These are phyloP conservation scores for Hystrix brachyura DNA, from an alignment of 2,113 vertebrate species.

Conservation along the genomic window DNA sequence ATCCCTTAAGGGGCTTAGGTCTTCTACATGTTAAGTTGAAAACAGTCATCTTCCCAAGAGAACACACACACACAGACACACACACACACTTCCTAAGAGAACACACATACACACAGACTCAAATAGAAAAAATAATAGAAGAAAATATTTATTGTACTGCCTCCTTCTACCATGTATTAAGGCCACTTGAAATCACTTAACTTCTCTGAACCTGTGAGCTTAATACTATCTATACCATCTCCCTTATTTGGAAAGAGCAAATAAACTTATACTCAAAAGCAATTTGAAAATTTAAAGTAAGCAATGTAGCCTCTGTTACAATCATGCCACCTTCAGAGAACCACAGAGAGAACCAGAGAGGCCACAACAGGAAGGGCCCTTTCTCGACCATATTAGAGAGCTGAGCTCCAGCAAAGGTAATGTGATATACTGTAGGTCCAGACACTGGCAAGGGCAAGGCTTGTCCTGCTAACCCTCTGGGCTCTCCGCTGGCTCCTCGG, in stretches of 20 bases:
- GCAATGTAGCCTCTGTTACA: not conserved
- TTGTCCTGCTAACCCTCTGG: not conserved
- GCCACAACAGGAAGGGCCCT: not conserved
- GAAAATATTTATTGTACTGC: not conserved
- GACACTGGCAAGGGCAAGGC: too few relatives aligned
- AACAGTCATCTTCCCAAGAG: not conserved
- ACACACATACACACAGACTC: not conserved
- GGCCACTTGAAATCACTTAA: not conserved
- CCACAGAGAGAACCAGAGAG: not conserved
- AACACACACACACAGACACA: not conserved
- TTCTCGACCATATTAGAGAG: not conserved
- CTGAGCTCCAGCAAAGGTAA: not conserved
- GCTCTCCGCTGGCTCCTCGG: not conserved
- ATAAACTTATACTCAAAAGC: not conserved
- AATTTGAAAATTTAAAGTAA: not conserved
- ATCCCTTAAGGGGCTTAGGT: not conserved
- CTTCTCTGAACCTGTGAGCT: conserved; percentile 13
- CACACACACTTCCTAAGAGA: not conserved
- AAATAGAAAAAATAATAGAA: not conserved
- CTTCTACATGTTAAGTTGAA: not conserved
- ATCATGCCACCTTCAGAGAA: not conserved
- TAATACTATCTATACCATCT: not conserved
- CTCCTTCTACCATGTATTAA: not conserved
- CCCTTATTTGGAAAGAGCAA: conserved; percentile 5
- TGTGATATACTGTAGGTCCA: fast-evolving